Conservation (phyloP, 2,113 vertebrate species). For the Myotis davidii region DNA sequence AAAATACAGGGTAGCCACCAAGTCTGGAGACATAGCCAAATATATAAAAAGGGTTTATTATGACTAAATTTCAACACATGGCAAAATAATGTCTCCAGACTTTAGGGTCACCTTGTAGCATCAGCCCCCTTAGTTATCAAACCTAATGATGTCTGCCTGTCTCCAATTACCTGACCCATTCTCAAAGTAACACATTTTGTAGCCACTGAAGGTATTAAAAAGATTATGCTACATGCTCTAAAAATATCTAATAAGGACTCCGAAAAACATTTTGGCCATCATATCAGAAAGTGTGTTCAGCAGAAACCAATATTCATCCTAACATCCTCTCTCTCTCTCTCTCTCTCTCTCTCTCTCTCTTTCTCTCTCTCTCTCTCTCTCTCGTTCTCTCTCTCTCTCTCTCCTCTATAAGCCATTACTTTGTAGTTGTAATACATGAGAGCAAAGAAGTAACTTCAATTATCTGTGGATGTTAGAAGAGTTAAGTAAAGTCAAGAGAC, state of each 20-base stretch:
- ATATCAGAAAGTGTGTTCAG: neutral
- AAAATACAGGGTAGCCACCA: neutral
- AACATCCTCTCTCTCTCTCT: neutral
- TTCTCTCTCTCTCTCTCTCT: too few species aligned
- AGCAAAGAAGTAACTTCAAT: neutral
- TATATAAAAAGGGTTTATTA: neutral
- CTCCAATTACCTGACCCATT: slow-evolving; percentile 22
- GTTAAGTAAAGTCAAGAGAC: neutral
- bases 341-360: neutral
- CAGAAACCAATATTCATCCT: neutral
- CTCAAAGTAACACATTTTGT: neutral
- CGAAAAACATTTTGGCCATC: neutral
- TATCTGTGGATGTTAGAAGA: neutral
- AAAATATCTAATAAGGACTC: neutral
- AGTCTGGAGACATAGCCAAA: neutral
- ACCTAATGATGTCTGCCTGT: neutral
- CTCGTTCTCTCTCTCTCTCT: neutral
- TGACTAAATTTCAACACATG: neutral
- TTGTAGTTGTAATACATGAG: neutral
- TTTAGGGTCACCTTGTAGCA: neutral
- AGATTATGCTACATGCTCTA: neutral
- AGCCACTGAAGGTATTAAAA: neutral
- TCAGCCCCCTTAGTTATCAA: neutral
- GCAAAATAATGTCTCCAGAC: slow-evolving; percentile 13
- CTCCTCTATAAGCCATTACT: neutral